These are phyloP conservation scores for Holothuria glaberrima DNA, from an alignment of 35 echinoderm and acorn worm genomes.

Conservation along the genomic window DNA sequence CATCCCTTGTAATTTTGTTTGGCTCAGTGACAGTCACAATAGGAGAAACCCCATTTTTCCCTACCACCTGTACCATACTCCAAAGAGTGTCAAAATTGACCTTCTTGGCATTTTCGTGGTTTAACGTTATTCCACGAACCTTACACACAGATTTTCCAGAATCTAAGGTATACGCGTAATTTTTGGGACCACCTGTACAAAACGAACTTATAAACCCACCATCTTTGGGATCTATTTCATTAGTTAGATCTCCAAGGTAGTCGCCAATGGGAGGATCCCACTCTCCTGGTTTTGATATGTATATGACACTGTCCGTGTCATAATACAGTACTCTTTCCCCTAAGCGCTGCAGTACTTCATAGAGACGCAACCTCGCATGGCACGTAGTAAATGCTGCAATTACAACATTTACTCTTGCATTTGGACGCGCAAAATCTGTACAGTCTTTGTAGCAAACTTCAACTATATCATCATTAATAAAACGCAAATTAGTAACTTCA, in stretches of 20 bases:
- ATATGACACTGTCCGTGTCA: too few relatives aligned
- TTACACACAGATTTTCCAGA: neutral
- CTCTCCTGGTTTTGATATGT: neutral
- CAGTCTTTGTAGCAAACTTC: constrained; percentile 24
- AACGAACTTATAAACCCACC: neutral
- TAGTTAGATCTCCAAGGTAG: neutral
- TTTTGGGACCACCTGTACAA: neutral
- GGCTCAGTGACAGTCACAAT: constrained; percentile 9
- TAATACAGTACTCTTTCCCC: too few relatives aligned
- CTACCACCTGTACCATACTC: neutral
- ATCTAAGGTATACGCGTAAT: neutral
- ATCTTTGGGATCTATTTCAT: constrained; percentile 20
- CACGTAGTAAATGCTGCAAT: constrained; percentile 32
- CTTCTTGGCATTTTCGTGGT: neutral
- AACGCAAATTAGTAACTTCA: neutral
- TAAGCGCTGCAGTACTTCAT: constrained; percentile 6
- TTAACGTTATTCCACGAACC: constrained; percentile 2
- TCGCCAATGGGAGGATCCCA: constrained; percentile 3
- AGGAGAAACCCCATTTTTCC: neutral
- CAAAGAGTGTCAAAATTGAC: neutral
- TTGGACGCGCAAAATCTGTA: neutral
- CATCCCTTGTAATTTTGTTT: constrained; percentile 16
- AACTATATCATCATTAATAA: constrained; percentile 22
- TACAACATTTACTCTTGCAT: constrained; percentile 30
- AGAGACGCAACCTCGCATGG: constrained; percentile 19